Evolutionary conservation across 2,888 invertebrate species (phyloP).

Genomic region (Abscondita cerata): DNA sequence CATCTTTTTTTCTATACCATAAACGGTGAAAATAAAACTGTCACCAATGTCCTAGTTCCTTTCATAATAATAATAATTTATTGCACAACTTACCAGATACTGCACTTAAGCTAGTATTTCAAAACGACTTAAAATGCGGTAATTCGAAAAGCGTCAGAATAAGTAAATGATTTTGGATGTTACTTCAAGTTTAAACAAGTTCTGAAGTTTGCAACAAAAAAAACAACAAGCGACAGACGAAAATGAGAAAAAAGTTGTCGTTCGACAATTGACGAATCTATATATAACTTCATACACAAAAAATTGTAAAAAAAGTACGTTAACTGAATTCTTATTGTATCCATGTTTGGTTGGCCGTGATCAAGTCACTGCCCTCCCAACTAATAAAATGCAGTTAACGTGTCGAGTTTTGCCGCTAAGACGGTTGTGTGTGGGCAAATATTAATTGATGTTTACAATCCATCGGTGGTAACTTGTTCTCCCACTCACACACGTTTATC

Average conservation of each 20-base stretch:
- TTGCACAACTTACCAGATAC: too few species aligned
- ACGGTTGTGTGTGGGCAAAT: constrained; percentile 36
- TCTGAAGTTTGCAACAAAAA: too few species aligned
- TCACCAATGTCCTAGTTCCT: too few species aligned
- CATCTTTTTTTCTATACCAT: too few species aligned
- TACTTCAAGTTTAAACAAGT: too few species aligned
- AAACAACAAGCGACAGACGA: too few species aligned
- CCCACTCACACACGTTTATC: constrained; percentile 32
- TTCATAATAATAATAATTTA: too few species aligned
- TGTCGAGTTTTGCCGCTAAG: constrained; percentile 36
- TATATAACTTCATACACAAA: neutral
- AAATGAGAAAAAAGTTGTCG: constrained; percentile 19
- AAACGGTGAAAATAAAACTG: too few species aligned
- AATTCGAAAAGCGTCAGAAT: too few species aligned
- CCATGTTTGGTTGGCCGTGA: constrained; percentile 31
- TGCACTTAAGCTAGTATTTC: too few species aligned
- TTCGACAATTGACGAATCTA: constrained; percentile 23
- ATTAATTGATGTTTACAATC: constrained; percentile 39
- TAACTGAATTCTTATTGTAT: constrained; percentile 33
- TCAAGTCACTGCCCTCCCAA: constrained; percentile 33
- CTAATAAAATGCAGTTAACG: constrained; percentile 36
- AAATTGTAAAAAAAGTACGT: neutral
- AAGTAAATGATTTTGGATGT: too few species aligned
- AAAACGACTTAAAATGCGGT: too few species aligned
- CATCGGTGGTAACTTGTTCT: constrained; percentile 30